These are phyloP conservation scores for Formicarius rufipectus DNA, from an alignment of 2,113 vertebrate species.

Conservation along the genomic window DNA sequence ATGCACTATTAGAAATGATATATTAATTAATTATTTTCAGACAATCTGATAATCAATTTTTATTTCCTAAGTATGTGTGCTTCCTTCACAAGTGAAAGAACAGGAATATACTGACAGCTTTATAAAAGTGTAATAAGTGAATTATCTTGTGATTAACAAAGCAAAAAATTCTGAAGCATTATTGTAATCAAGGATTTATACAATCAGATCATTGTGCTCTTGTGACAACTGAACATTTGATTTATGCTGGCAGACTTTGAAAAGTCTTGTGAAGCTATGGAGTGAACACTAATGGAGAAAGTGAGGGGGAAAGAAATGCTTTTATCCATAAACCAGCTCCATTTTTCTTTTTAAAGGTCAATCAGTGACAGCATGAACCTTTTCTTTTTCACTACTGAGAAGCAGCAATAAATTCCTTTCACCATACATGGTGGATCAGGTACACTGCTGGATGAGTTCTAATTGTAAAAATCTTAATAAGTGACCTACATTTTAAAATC, in stretches of 20 bases:
- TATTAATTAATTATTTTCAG: not conserved
- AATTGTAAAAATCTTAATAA: conserved; percentile 70
- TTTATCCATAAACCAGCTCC: conserved; percentile 63
- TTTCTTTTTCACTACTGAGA: conserved; percentile 64
- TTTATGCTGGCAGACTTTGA: conserved; percentile 3
- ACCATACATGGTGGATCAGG: conserved; percentile 32
- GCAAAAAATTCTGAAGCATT: not conserved
- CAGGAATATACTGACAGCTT: not conserved
- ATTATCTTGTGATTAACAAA: not conserved
- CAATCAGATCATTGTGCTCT: not conserved
- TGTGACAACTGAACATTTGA: not conserved
- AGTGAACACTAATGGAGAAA: conserved; percentile 24
- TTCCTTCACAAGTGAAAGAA: not conserved
- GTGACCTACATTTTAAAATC: conserved; percentile 71
- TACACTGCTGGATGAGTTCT: conserved; percentile 66
- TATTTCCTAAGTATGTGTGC: not conserved
- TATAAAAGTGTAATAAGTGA: not conserved
- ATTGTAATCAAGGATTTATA: not conserved
- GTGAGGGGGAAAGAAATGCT: not conserved
- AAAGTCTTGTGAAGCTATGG: conserved; percentile 6
- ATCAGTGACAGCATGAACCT: conserved; percentile 74
- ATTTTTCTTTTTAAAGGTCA: conserved; percentile 80
- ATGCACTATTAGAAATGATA: not conserved
- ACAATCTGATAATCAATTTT: not conserved
- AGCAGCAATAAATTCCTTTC: conserved; percentile 72